Conservation (phyloP, 2,888 invertebrate species). For the Conomelus anceps region DNA sequence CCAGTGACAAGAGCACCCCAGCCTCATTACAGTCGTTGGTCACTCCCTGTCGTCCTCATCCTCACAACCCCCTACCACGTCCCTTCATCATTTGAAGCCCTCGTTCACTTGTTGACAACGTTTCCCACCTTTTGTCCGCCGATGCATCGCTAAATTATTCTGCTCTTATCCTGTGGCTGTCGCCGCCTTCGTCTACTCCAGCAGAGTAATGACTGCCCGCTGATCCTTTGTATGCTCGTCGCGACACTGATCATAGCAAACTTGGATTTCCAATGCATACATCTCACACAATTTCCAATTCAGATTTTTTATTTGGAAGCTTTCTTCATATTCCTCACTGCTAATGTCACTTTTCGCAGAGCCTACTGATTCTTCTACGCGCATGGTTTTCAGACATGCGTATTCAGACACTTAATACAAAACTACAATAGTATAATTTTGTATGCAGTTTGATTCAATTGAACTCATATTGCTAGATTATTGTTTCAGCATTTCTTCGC, state of each 20-base stretch:
- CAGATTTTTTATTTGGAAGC: no score
- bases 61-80: neutral
- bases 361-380: no score
- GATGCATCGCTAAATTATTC: neutral
- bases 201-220: neutral
- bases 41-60: neutral
- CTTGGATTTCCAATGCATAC: neutral
- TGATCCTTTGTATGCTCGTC: neutral
- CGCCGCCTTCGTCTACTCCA: neutral
- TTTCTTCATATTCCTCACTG: no score
- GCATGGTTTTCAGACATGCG: no score
- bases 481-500: no score
- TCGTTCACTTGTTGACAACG: slow-evolving; percentile 1
- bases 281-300: no score
- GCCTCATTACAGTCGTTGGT: slow-evolving; percentile 5
- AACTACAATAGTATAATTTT: no score
- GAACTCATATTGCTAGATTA: no score
- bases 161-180: neutral
- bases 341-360: no score
- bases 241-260: neutral
- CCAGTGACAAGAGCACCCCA: slow-evolving; percentile 7
- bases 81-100: neutral
- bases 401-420: no score
- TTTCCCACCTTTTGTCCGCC: neutral
- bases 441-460: no score